Evolutionary conservation across 2,113 vertebrate genomes (phyloP), one percentile per base, ranked within the genome.

Genomic region (Leptobrachium leishanense): DNA sequence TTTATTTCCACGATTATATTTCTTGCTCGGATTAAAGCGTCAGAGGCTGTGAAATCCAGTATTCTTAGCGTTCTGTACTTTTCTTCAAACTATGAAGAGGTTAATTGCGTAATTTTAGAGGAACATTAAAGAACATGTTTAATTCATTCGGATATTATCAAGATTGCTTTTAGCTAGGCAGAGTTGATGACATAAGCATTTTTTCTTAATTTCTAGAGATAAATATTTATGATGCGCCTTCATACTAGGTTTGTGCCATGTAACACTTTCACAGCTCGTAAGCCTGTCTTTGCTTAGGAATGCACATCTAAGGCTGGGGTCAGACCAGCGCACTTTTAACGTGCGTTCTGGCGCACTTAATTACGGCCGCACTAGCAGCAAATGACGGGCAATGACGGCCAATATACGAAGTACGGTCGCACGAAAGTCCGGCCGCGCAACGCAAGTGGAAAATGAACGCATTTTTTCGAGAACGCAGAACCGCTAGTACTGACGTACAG

Each of bases 171-270:
- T 57, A 73, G 70, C 20, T 39, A 43, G 40, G 12, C 71, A 72
- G 46, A 68, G 43, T 68, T 67, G 50, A 73, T 79, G 77, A 68
- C 57, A 76, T 59, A 77, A 79, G 69, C 68, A 57, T 5, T 67
- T 79, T 79, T 79, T 73, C 71, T 70, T 74, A 67, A 66, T 67
- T 73, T 57, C 40, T 44, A 44, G 31, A 73, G 65, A 43, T 67
- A 67, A 74, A 74, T 79, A 74, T 79, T 79, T 74, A 79, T 79
- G 40, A 74, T 71, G 63, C 3, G 39, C 76, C 20, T 53, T 68
- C 13, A 57, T 55, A 71, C 13, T 67, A 42, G n/a, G 15, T 73
- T 53, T 43, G 43, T 44, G 62, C 46, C 70, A 54, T 67, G 39
- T 66, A 43, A 54, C 39, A 53, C 41, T 54, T 63, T 63, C 12